Evolutionary conservation across 2,113 vertebrate genomes (phyloP), one percentile per base, ranked within the genome.

Genomic region (Passer domesticus): DNA sequence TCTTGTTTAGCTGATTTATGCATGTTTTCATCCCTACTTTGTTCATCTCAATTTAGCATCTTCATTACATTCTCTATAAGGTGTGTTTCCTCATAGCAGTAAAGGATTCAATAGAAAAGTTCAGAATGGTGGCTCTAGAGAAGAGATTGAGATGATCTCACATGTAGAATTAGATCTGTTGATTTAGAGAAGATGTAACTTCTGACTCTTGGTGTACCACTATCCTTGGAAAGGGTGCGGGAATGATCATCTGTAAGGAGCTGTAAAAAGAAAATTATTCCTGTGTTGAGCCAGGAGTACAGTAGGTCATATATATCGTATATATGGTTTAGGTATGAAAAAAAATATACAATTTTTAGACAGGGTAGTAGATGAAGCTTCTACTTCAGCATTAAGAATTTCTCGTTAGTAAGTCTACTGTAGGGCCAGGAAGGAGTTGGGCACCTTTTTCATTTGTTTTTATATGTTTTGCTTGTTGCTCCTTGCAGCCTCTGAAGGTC

Each of bases 21-120:
- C 15, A 14, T 0, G 0, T 72, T 66, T 75, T n/a, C 27, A 50
- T 81, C 63, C 33, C 11, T 37, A 2, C 11, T 82, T 64, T 30
- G 28, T 83, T 91, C 10, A 23, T 83, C 30, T 58, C 13, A 16
- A 8, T 67, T 70, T 37, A 50, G 39, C 30, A 50, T 76, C 33
- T 50, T 19, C 22, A 7, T 39, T 73, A 35, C 17, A 35, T 77
- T 84, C 27, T 55, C 14, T 55, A 6, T 20, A 30, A 37, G 35
- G 6, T 44, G 1, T 33, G 7, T 66, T 83, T 70, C 22, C 30
- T 62, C 41, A 6, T 13, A 72, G 56, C 68, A 93, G 46, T 17
- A 74, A 41, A 64, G 55, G 25, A 53, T 47, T 35, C 35, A 53
- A 3, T 11, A n/a, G 46, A 50, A 89, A 37, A 43, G 9, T 47